Evolutionary conservation across 2,113 vertebrate species (phyloP).

Genomic region (Cichladusa arquata): DNA sequence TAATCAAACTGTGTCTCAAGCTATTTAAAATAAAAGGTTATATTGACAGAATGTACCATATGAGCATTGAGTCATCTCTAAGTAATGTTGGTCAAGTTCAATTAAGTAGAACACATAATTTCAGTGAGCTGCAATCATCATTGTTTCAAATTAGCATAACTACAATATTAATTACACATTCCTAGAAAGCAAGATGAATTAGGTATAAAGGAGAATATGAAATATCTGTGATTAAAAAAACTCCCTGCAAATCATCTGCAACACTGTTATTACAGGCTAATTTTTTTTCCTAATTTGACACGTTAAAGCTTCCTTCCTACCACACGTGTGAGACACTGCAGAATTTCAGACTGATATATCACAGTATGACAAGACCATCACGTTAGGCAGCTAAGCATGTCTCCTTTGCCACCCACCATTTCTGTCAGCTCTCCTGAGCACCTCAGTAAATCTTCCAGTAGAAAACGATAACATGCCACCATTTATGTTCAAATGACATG

Average conservation of each 20-base stretch:
- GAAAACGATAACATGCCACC: neutral
- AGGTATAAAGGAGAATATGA: slow-evolving; percentile 15
- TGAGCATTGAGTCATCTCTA: neutral
- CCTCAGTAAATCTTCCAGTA: neutral
- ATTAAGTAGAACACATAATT: slow-evolving; percentile 50
- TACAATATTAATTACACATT: slow-evolving; percentile 59
- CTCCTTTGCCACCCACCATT: neutral
- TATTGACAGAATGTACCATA: neutral
- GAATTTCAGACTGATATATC: neutral
- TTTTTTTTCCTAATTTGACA: slow-evolving; percentile 26
- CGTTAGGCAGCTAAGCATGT: neutral
- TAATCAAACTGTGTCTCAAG: neutral
- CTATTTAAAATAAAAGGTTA: neutral
- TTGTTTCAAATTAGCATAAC: slow-evolving; percentile 49
- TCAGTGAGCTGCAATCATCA: slow-evolving; percentile 28
- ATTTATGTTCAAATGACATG: neutral
- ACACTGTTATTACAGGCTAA: neutral
- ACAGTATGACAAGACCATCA: neutral
- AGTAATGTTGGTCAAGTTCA: slow-evolving; percentile 47
- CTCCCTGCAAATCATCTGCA: slow-evolving; percentile 9
- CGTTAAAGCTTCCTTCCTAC: neutral
- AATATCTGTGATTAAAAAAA: slow-evolving; percentile 27
- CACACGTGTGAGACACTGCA: neutral
- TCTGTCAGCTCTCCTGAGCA: neutral
- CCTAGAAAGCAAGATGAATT: slow-evolving; percentile 43